Base-by-base conservation (phyloP, 2,113 vertebrate species). In the Pycnonotus jocosus region DNA sequence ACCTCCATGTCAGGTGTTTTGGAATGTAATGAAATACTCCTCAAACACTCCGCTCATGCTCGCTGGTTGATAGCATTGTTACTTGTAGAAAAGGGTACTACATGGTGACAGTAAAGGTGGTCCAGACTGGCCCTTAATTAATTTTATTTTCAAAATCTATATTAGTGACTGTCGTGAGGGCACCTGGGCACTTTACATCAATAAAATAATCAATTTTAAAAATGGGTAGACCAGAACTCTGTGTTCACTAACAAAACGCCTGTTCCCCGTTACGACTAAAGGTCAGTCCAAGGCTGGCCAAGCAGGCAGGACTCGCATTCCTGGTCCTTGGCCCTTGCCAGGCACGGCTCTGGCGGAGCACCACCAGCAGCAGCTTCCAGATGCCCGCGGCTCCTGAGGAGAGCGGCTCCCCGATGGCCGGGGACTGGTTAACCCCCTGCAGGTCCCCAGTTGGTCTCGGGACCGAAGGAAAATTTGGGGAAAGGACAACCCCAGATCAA, bases 71-170 rank as follows among this genome's bases (percentile, higher is more conserved):
- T 80, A 79, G 93, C 87, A 77, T 94, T 94, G 95, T 95, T 95
- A 60, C 92, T 86, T 93, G 92, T 60, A 68, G 90, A 74, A 92
- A 88, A 96, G 94, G 93, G 90, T 94, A 68, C 93, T 90, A 56
- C 40, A 1, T 44, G 89, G 21, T 96, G 95, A 93, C 95, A 95
- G 94, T 92, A 88, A 95, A 95, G 93, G 94, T 96, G 94, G 93
- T 93, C 95, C 93, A 94, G 90, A 68, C 92, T 92, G 88, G 96
- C 60, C 76, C 92, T 93, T 96, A 95, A 95, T 96, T 96, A 97
- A 96, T 96, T 97, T 94, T 96, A 96, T 95, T 96, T 96, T 97
- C 85, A 53, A 92, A 96, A 96, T 96, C 95, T 88, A 90, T 95
- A 81, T 95, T 95, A 92, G 95, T 96, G 93, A 95, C 93, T 95